These are phyloP conservation scores for Corapipo altera DNA, from an alignment of 2,113 vertebrate species.

Conservation along the genomic window DNA sequence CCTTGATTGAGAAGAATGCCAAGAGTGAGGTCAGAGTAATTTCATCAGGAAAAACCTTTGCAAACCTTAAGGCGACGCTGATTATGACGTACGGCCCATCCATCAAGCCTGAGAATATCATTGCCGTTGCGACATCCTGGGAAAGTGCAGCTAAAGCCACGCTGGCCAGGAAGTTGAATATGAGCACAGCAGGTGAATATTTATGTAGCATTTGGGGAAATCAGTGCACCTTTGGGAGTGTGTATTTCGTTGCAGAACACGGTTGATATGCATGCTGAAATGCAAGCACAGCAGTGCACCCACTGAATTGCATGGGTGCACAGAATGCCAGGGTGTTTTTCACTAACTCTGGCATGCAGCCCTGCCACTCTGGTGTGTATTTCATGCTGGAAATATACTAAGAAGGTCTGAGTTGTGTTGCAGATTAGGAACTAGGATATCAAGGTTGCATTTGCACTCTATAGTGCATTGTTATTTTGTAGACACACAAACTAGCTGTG, in stretches of 20 bases:
- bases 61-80: constrained; percentile 81
- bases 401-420: not conserved
- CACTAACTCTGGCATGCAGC: not conserved
- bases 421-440: not conserved
- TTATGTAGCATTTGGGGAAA: not conserved
- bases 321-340: not conserved
- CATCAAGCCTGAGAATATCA: constrained; percentile 74
- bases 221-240: not conserved
- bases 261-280: not conserved
- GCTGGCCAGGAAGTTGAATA: constrained; percentile 80
- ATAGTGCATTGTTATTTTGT: not conserved
- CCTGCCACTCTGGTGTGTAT: not conserved
- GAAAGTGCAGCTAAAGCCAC: constrained; percentile 81
- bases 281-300: not conserved
- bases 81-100: constrained; percentile 71
- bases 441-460: not conserved
- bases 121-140: constrained; percentile 76
- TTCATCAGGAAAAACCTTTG: constrained; percentile 79
- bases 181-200: constrained; percentile 74
- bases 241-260: not conserved
- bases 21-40: constrained; percentile 77
- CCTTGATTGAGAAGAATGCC: constrained; percentile 80
- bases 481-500: not conserved
- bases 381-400: not conserved
- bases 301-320: not conserved